These are phyloP conservation scores for Patella vulgata DNA, from an alignment of 1,140 invertebrate genomes.

Conservation along the genomic window DNA sequence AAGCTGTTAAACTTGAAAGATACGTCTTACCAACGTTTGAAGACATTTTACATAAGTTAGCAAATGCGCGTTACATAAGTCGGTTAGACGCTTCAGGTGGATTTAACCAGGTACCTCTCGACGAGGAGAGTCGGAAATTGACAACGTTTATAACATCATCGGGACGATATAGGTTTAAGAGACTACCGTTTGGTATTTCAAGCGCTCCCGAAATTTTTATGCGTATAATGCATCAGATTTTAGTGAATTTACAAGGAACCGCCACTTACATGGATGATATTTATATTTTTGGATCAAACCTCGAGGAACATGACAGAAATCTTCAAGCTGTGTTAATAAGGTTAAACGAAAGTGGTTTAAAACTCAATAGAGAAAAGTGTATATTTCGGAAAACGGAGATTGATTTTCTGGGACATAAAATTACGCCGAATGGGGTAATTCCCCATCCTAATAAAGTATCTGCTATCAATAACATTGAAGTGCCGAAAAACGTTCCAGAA, in stretches of 20 bases:
- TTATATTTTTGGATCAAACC: background rate
- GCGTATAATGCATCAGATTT: background rate
- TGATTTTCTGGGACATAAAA: slow-evolving; percentile 37
- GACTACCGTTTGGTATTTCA: slow-evolving; percentile 10
- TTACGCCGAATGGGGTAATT: slow-evolving; percentile 50
- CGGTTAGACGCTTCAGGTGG: too few species aligned
- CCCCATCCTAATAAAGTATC: slow-evolving; percentile 62
- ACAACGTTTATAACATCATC: slow-evolving; percentile 24
- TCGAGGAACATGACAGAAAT: slow-evolving; percentile 14
- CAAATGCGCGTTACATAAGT: background rate
- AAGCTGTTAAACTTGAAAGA: slow-evolving; percentile 18
- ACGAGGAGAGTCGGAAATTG: background rate
- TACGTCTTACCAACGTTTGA: slow-evolving; percentile 14
- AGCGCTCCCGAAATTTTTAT: slow-evolving; percentile 10
- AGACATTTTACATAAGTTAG: slow-evolving; percentile 25
- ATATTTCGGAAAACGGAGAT: slow-evolving; percentile 9
- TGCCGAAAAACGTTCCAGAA: slow-evolving; percentile 56
- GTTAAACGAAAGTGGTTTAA: slow-evolving; percentile 3
- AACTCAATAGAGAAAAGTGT: slow-evolving; percentile 18
- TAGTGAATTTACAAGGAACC: slow-evolving; percentile 5
- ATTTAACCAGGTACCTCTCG: background rate
- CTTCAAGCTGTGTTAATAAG: background rate
- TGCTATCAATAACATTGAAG: slow-evolving; percentile 59
- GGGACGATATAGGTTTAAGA: slow-evolving; percentile 6
- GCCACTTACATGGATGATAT: slow-evolving; percentile 2